These are phyloP conservation scores for Glyptemys insculpta DNA, from an alignment of 2,797 vertebrate species.

Conservation along the genomic window DNA sequence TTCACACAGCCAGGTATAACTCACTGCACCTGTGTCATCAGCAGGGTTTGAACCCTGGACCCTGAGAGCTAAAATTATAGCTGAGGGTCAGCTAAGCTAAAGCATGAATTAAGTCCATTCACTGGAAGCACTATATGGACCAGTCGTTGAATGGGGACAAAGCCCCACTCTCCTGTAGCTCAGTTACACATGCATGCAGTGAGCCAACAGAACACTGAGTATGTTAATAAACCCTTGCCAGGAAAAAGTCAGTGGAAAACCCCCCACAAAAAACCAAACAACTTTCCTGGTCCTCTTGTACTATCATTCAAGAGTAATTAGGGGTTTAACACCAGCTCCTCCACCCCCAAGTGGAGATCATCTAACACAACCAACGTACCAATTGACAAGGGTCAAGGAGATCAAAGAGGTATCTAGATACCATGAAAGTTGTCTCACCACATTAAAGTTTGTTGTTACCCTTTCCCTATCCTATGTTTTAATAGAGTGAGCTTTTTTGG, in stretches of 20 bases:
- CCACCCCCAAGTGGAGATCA: not conserved
- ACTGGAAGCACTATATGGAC: not conserved
- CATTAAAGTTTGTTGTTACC: not conserved
- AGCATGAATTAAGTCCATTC: not conserved
- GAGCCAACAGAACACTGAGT: too few species aligned
- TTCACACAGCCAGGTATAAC: not conserved
- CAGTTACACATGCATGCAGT: not conserved
- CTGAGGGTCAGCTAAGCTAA: not conserved
- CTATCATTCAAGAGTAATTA: not conserved
- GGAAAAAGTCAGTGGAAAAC: too few species aligned
- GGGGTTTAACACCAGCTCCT: not conserved
- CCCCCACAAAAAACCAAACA: not conserved
- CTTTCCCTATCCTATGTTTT: not conserved
- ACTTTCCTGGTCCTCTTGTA: not conserved
- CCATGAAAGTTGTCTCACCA: not conserved
- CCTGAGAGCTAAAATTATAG: not conserved
- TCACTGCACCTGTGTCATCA: not conserved
- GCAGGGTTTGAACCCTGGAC: accelerated
- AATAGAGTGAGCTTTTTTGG: not conserved
- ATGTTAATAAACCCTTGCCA: too few species aligned
- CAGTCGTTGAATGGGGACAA: not conserved
- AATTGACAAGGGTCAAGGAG: not conserved
- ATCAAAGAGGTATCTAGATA: not conserved
- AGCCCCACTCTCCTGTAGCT: not conserved
- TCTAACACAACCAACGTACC: too few species aligned